phyloP scores from a whole-genome alignment of 2,113 vertebrate genomes.

The Siniperca chuatsi region DNA sequence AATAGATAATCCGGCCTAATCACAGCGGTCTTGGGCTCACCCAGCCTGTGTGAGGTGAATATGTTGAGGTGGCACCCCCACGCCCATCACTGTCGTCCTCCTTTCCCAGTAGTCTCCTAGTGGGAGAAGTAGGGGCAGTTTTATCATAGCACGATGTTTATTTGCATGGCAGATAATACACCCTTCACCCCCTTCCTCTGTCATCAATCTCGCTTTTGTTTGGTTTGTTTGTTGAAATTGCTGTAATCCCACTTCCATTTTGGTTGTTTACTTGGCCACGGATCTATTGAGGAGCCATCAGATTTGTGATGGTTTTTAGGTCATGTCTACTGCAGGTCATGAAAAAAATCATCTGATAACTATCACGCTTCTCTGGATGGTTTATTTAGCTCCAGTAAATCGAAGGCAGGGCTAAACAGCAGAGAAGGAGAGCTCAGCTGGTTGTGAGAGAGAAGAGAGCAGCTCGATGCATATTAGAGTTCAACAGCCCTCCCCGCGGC shows the following conservation, averaged over 20 bases:
- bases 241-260: conserved; percentile 57
- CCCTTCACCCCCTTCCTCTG: neutral
- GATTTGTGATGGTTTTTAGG: conserved; percentile 54
- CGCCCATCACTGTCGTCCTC: conserved; percentile 57
- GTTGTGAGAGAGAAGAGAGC: conserved; percentile 66
- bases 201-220: conserved; percentile 54
- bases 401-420: conserved; percentile 59
- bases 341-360: conserved; percentile 71
- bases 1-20: conserved; percentile 77
- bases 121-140: conserved; percentile 13
- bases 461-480: conserved; percentile 79
- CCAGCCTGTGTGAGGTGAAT: conserved; percentile 56
- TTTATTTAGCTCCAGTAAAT: conserved; percentile 75
- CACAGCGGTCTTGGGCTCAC: conserved; percentile 59
- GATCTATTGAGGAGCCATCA: conserved; percentile 33
- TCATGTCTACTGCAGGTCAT: conserved; percentile 60
- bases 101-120: conserved; percentile 15
- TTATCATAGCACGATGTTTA: conserved; percentile 37
- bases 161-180: conserved; percentile 46
- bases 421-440: conserved; percentile 67
- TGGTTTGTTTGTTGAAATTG: conserved; percentile 38
- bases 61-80: conserved; percentile 60
- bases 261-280: conserved; percentile 49
- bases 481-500: conserved; percentile 76
- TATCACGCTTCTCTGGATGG: conserved; percentile 63